Evolutionary conservation across 2,888 invertebrate species (phyloP), one percentile per base, ranked within the genome.

Genomic region (Eurytoma adleriae): DNA sequence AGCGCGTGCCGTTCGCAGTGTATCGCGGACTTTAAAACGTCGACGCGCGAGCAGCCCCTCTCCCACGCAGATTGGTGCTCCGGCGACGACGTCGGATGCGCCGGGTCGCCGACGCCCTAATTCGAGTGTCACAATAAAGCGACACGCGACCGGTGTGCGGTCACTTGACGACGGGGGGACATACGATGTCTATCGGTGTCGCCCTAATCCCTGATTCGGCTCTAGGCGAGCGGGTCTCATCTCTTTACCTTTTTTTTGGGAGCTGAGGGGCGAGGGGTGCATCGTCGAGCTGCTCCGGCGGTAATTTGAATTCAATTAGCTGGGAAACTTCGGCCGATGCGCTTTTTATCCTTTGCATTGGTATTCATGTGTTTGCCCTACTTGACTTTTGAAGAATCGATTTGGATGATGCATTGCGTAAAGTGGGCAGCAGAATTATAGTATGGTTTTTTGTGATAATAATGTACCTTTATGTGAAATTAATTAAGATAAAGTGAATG

Each of bases 31-130:
- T 64, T 80, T 76, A 75, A 80, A 80, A 70, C 7, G 16, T n/a
- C 3, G 27, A 59, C 69, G 66, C 61, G 67, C 3, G 52, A 74
- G 52, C 40, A 20, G 61, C 76, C 80, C 78, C 83, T 89, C 89
- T 89, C 89, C 85, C 89, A 89, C 89, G 89, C 87, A 87, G 89
- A 88, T 89, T 86, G 86, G 84, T 85, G 86, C 86, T 87, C 84
- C 85, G 87, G 88, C 85, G 89, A 88, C 71, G 85, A 86, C 85
- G 83, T 83, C 54, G 54, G 54, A 54, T 54, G 30, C 16, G 16
- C 10, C 14, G 16, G n/a, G 16, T 5, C 30, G 27, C 75, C 3
- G 77, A 75, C 54, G 83, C 79, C 78, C 83, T 83, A 82, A 83
- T 85, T 85, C 82, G 82, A 86, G 85, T 89, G 89, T 89, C 88